phyloP scores from a whole-genome alignment of 2,888 invertebrate genomes.

The Tolmerus cingulatus region DNA sequence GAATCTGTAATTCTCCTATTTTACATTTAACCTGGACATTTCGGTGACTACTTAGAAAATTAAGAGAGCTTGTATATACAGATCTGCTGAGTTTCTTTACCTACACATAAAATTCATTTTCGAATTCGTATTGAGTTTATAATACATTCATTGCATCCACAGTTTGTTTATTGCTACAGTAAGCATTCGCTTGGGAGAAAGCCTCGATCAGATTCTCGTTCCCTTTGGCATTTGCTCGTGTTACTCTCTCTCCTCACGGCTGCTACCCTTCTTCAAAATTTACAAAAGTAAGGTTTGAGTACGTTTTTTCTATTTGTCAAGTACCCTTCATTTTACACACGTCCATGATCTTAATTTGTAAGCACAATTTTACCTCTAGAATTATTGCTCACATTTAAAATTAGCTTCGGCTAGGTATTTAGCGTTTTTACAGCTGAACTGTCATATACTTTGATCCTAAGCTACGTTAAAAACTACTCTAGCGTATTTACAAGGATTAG shows the following conservation, averaged over 20 bases:
- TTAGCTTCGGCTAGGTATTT: slow-evolving; percentile 20
- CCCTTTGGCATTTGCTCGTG: slow-evolving; percentile 32
- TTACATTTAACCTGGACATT: slow-evolving; percentile 28
- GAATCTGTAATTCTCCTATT: not conserved
- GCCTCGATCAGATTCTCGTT: not conserved
- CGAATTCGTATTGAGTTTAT: not conserved
- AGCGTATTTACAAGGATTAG: slow-evolving; percentile 36
- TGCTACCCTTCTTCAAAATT: not conserved
- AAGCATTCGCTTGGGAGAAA: slow-evolving; percentile 18
- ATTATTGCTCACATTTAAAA: slow-evolving; percentile 32
- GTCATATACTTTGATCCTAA: slow-evolving; percentile 33
- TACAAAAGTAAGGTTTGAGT: slow-evolving; percentile 7
- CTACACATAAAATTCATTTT: slow-evolving; percentile 17
- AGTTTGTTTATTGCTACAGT: slow-evolving; percentile 24
- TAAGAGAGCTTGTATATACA: slow-evolving; percentile 17
- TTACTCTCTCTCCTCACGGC: not conserved
- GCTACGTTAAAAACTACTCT: slow-evolving; percentile 6
- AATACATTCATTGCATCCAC: slow-evolving; percentile 31
- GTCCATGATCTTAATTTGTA: slow-evolving; percentile 1
- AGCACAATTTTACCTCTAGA: slow-evolving; percentile 20
- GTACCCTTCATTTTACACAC: slow-evolving; percentile 4
- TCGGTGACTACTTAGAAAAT: slow-evolving; percentile 26
- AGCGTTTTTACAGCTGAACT: slow-evolving; percentile 31
- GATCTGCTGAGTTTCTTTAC: not conserved
- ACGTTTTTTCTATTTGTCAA: not conserved